A percentile compares a stretch with the other conserved stretches of the same genome.
Conservation (phyloP, 2,888 invertebrate genomes). For the Tiphia femorata region DNA sequence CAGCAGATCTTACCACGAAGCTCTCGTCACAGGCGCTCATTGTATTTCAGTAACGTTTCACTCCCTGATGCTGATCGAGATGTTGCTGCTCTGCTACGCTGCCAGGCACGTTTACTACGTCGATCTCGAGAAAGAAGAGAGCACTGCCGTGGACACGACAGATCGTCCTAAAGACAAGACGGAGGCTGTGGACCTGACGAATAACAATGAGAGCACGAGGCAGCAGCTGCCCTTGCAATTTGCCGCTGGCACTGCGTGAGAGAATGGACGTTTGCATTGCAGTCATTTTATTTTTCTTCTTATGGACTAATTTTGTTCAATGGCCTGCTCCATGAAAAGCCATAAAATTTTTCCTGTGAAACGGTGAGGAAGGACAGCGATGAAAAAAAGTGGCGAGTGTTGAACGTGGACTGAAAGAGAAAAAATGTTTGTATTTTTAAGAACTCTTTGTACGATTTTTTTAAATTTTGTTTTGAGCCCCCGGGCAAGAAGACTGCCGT, state of each 20-base stretch:
- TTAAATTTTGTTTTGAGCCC: too few species aligned
- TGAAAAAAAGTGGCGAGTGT: too few species aligned
- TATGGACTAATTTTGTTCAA: too few species aligned
- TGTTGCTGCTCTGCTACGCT: constrained; percentile 76
- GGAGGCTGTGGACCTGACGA: constrained; percentile 40
- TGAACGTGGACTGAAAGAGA: too few species aligned
- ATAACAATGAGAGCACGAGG: constrained; percentile 44
- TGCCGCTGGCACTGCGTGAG: not conserved
- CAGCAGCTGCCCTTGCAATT: not conserved
- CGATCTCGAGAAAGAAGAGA: constrained; percentile 47
- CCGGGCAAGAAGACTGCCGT: too few species aligned
- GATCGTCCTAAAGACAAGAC: constrained; percentile 52
- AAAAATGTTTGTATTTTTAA: too few species aligned
- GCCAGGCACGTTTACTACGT: constrained; percentile 76
- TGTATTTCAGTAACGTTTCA: constrained; percentile 77
- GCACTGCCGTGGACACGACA: constrained; percentile 22
- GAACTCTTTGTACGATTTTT: too few species aligned
- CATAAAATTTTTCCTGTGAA: too few species aligned
- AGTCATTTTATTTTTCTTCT: not conserved
- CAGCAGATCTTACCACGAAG: too few species aligned
- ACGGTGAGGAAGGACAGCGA: too few species aligned
- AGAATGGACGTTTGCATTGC: not conserved
- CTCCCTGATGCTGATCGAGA: constrained; percentile 77
- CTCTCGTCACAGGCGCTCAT: constrained; percentile 12
- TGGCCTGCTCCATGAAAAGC: too few species aligned